Evolutionary conservation across 2,888 invertebrate species (phyloP).

Genomic region (Lasius fuliginosus): DNA sequence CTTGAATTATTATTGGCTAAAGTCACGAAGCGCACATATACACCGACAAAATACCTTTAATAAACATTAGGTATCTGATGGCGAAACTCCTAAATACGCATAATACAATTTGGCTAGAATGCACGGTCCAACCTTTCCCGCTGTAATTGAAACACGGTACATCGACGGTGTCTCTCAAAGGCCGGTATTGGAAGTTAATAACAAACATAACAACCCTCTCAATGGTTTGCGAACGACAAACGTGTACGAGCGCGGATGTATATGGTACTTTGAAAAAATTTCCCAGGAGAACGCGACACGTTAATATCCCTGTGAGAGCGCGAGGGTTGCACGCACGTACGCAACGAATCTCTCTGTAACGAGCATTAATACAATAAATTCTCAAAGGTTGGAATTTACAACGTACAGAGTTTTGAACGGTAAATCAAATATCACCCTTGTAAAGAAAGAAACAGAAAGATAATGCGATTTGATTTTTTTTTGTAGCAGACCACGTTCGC

Average conservation of each 20-base stretch:
- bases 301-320: conserved; percentile 60
- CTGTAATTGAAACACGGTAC: conserved; percentile 37
- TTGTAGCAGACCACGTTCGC: not conserved
- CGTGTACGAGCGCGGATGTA: not conserved
- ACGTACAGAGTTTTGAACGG: conserved; percentile 52
- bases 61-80: conserved; percentile 43
- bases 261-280: conserved; percentile 20
- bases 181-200: conserved; percentile 52
- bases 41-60: conserved; percentile 46
- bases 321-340: conserved; percentile 8
- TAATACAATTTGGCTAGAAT: conserved; percentile 53
- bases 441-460: conserved; percentile 48
- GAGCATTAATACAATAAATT: conserved; percentile 72
- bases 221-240: conserved; percentile 32
- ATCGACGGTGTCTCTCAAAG: conserved; percentile 30
- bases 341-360: conserved; percentile 54
- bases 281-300: conserved; percentile 51
- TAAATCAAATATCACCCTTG: conserved; percentile 67
- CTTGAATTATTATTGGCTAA: conserved; percentile 46
- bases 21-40: conserved; percentile 27
- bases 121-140: conserved; percentile 19
- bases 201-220: conserved; percentile 53
- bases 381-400: conserved; percentile 66
- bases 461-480: not conserved
- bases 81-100: conserved; percentile 46